These are phyloP conservation scores for Laterallus jamaicensis DNA, from an alignment of 2,113 vertebrate genomes.

Conservation along the genomic window DNA sequence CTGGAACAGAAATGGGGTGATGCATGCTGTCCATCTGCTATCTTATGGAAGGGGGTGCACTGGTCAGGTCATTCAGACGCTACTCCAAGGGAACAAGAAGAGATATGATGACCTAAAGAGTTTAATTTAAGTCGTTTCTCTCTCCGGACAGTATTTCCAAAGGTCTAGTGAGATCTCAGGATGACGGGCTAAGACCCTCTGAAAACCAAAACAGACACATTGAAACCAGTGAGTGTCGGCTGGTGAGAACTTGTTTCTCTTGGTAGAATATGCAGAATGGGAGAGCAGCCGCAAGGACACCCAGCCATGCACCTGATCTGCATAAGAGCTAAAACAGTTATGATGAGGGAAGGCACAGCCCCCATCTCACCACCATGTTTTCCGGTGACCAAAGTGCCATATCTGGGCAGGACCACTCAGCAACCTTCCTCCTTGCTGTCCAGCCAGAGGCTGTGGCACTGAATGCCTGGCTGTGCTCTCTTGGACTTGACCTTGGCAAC, in stretches of 20 bases:
- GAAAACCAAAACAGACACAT: rapidly evolving
- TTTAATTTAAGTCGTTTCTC: neutral
- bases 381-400: too few relatives aligned
- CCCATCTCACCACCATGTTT: too few relatives aligned
- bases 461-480: neutral
- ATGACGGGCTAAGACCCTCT: neutral
- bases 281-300: neutral
- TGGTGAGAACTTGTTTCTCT: neutral
- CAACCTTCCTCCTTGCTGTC: neutral
- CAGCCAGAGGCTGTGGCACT: neutral
- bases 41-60: neutral
- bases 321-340: neutral
- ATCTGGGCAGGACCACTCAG: neutral
- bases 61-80: neutral
- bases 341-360: too few relatives aligned
- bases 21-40: neutral
- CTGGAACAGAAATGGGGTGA: neutral
- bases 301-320: neutral
- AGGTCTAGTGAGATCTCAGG: neutral
- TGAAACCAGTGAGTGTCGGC: neutral
- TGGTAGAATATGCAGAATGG: rapidly evolving
- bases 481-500: neutral
- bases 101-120: neutral
- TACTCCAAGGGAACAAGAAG: neutral
- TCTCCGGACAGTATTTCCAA: neutral